Evolutionary conservation across 2,888 invertebrate genomes (phyloP), one percentile per base, ranked within the genome.

Genomic region (Petrophora chlorosata): DNA sequence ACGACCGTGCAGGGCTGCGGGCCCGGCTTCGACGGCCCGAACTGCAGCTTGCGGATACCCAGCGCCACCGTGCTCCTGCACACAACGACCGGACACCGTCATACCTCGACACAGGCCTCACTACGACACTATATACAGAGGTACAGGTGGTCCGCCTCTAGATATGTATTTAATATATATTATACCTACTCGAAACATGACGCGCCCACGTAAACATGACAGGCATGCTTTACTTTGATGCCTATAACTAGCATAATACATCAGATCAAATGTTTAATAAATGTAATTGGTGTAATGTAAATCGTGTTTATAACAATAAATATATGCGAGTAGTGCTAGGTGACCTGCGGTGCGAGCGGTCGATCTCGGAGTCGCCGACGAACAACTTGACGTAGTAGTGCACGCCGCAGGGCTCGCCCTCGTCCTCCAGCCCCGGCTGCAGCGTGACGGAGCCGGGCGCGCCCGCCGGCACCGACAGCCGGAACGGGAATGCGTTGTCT

Each of bases 1-100:
- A 98, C 97, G 50, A 98, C 94, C 0, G 98, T 98, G 90, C 97
- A 97, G 0, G 98, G 98, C 85, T 98, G 98, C 39, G 96, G 93
- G 25, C 96, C 96, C 38, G 96, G 94, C 82, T 96, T 97, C 41
- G 95, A 93, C 0, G 98, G 98, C 4, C 98, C 97, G 81, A 94
- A 98, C 79, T 98, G 98, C 59, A 98, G 93, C 86, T 98, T 98
- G 41, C 98, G 93, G 61, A 98, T 95, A 7, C 96, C 96, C 86
- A 98, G 92, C 30, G 95, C 93, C 14, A 98, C 95, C 8, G 97
- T 97, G 76, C 97, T 98, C 79, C 98, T 95, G 70, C 13, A 12
- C 19, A 48, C 7, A 44, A 14, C n/a, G n/a, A n/a, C n/a, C n/a
- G 2, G 10, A 10, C 19, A 46, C 22, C 19, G 4, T 22, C 12